Evolutionary conservation across 2,113 vertebrate species (phyloP), one percentile per base, ranked within the genome.

Genomic region (Carettochelys insculpta): DNA sequence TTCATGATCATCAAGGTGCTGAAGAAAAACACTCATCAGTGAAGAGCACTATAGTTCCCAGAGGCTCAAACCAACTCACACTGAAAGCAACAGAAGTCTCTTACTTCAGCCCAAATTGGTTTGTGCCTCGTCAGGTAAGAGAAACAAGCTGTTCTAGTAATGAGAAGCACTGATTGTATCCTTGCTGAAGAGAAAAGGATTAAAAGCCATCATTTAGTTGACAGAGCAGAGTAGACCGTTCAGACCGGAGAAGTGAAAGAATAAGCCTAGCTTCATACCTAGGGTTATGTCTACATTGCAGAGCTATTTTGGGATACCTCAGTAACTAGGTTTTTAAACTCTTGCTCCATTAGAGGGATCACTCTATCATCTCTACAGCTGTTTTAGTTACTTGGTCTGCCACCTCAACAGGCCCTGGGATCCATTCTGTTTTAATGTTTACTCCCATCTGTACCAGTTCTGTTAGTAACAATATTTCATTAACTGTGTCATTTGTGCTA

Each of bases 191-290:
- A 2, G 3, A 5, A 85, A 83, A 89, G 43, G 34, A 81, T 31
- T 77, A 65, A 65, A 56, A 65, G 61, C 34, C 34, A n/a, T n/a
- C 34, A n/a, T 65, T 34, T 4, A 29, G 61, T 0, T 79, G 29
- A 51, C 29, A 7, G 76, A 77, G 78, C 19, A 22, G 52, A 68
- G 34, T 0, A 76, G 27, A 24, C 20, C 4, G 43, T 0, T 51
- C 20, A 73, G 24, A 80, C 14, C 53, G 1, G 41, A 65, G 20
- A 56, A 56, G 54, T 56, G 27, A 75, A 75, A 76, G 6, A 82
- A 45, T 7, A 77, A n/a, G 1, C 3, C 1, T 4, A 31, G n/a
- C n/a, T n/a, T 1, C 5, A 29, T 75, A 12, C 31, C 3, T 25
- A 65, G 61, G 61, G n/a, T n/a, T n/a, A n/a, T n/a, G n/a, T n/a